phyloP scores from a whole-genome alignment of 92 coral and sea anemone genomes.

The Parazoanthus darwini region DNA sequence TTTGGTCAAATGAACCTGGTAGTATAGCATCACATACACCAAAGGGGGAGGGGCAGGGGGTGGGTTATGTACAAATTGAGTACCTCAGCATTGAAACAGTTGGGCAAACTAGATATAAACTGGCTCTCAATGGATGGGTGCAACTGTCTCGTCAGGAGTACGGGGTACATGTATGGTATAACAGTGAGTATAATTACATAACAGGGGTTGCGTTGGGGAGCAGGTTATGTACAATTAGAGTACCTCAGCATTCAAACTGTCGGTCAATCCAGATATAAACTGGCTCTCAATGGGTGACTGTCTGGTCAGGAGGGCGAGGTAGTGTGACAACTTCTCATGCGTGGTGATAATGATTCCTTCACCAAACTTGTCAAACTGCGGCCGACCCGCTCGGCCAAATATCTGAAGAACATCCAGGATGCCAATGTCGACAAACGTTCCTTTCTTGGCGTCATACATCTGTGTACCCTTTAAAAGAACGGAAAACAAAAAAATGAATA shows the following conservation, averaged over 20 bases:
- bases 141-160: slow-evolving; percentile 95
- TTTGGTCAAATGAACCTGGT: slow-evolving; percentile 82
- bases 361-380: slow-evolving; percentile 96
- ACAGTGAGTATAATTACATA: too few species aligned
- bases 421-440: slow-evolving; percentile 95
- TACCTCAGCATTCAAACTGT: slow-evolving; percentile 98
- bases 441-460: slow-evolving; percentile 95
- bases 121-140: slow-evolving; percentile 98
- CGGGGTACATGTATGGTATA: too few species aligned
- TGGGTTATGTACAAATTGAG: neutral
- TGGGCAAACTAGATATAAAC: slow-evolving; percentile 77
- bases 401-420: slow-evolving; percentile 96
- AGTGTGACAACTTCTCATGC: slow-evolving; percentile 89
- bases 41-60: neutral
- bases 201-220: neutral
- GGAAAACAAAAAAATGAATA: neutral
- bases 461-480: slow-evolving; percentile 76
- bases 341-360: slow-evolving; percentile 92
- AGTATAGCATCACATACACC: slow-evolving; percentile 62
- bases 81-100: slow-evolving; percentile 98
- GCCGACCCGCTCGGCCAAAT: slow-evolving; percentile 99
- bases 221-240: neutral
- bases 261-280: slow-evolving; percentile 80
- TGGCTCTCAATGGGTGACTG: slow-evolving; percentile 99
- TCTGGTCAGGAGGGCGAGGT: slow-evolving; percentile 85